These are phyloP conservation scores for Podarcis siculus DNA, from an alignment of 2,797 vertebrate genomes.

Conservation along the genomic window DNA sequence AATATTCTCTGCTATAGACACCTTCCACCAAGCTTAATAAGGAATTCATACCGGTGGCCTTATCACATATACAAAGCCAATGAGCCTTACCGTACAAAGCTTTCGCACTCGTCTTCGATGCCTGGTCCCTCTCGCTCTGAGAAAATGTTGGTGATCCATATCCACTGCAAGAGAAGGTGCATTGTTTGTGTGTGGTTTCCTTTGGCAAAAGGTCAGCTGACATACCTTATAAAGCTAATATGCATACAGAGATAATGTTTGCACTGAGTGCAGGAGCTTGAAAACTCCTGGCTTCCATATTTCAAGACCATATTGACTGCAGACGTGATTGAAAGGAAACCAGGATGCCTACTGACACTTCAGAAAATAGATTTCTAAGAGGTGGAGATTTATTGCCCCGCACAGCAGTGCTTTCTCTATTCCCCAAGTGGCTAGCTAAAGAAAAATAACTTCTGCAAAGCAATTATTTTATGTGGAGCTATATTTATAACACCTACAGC, in stretches of 20 bases:
- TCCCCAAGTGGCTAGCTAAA: not conserved
- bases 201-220: not conserved
- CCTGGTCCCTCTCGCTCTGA: conserved; percentile 75
- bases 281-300: not conserved
- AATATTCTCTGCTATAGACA: not conserved
- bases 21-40: not conserved
- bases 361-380: not conserved
- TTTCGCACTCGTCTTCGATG: conserved; percentile 78
- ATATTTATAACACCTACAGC: not conserved
- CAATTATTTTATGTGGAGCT: not conserved
- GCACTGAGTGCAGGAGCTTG: not conserved
- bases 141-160: conserved; percentile 75
- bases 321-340: not conserved
- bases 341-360: not conserved
- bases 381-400: not conserved
- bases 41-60: not conserved
- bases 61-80: not conserved
- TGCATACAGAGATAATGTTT: not conserved
- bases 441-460: not conserved
- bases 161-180: conserved; percentile 74
- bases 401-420: not conserved
- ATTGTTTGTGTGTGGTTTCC: conserved; percentile 23
- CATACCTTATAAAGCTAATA: not conserved
- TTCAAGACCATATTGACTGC: not conserved
- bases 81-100: conserved; percentile 79